A percentile compares a stretch with the other conserved stretches of the same genome.
Conservation (phyloP, 2,888 invertebrate species). For the Leptothorax acervorum region DNA sequence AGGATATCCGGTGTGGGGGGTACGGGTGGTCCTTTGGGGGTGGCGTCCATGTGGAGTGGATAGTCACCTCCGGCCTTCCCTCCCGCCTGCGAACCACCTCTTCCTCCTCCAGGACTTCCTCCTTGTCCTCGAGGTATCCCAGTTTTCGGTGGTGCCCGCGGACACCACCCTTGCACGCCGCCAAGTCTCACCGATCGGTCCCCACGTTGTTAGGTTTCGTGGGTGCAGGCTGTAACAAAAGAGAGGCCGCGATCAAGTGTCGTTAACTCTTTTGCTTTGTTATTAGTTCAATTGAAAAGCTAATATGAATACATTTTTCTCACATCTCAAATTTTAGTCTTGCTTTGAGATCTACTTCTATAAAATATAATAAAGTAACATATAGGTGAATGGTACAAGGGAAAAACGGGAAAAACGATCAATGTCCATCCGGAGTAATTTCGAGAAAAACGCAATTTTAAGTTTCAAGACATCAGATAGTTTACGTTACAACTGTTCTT, state of each 20-base stretch:
- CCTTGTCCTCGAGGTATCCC: slow-evolving; percentile 75
- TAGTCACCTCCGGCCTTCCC: slow-evolving; percentile 82
- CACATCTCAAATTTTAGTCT: neutral
- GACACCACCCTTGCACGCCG: slow-evolving; percentile 68
- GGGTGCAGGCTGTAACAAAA: slow-evolving; percentile 72
- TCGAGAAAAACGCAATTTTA: too few relatives aligned
- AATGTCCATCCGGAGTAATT: too few relatives aligned
- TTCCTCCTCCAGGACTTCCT: slow-evolving; percentile 77
- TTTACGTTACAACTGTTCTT: too few relatives aligned
- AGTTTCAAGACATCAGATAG: too few relatives aligned
- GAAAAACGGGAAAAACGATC: too few relatives aligned
- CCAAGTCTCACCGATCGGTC: slow-evolving; percentile 69
- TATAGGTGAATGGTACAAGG: too few relatives aligned
- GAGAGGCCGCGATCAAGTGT: neutral
- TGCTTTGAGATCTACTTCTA: neutral
- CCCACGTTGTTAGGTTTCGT: slow-evolving; percentile 69
- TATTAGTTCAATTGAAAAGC: neutral
- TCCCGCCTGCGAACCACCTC: slow-evolving; percentile 69
- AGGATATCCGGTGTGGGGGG: slow-evolving; percentile 81
- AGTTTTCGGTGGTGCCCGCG: slow-evolving; percentile 76
- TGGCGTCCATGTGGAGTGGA: slow-evolving; percentile 85
- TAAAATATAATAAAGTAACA: neutral
- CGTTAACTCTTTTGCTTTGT: neutral
- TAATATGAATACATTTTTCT: neutral
- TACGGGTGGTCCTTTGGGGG: slow-evolving; percentile 80